Conservation (phyloP, 2,113 vertebrate species). For the Tachysurus vachellii region DNA sequence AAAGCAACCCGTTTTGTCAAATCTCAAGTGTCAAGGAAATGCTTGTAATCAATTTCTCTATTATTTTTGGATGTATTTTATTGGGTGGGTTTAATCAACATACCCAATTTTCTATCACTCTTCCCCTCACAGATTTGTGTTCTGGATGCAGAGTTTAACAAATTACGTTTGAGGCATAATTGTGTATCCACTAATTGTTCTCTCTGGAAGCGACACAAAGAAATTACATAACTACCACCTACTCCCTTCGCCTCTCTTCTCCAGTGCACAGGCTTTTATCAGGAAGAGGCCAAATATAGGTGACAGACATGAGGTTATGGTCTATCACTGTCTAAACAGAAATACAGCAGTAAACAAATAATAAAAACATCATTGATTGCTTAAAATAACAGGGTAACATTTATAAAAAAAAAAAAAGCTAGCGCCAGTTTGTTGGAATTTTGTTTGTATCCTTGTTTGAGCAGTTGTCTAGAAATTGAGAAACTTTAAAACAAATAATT, state of each 20-base stretch:
- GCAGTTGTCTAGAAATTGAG: not conserved
- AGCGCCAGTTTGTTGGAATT: not conserved
- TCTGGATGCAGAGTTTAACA: slow-evolving; percentile 49
- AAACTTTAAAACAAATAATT: not conserved
- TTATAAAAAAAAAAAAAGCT: not conserved
- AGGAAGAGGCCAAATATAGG: slow-evolving; percentile 59
- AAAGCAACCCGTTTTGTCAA: not conserved
- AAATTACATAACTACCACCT: slow-evolving; percentile 52
- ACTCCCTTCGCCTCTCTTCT: slow-evolving; percentile 30
- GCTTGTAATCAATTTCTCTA: not conserved
- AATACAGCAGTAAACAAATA: slow-evolving; percentile 8
- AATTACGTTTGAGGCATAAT: slow-evolving; percentile 52
- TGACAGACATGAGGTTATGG: slow-evolving; percentile 25
- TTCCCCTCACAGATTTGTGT: slow-evolving; percentile 53
- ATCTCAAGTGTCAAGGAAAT: not conserved
- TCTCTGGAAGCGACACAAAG: slow-evolving; percentile 62
- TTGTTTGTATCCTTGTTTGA: not conserved
- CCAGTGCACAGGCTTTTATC: slow-evolving; percentile 35
- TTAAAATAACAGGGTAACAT: slow-evolving; percentile 33
- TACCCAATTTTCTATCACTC: slow-evolving; percentile 24
- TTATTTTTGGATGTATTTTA: not conserved
- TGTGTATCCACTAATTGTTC: slow-evolving; percentile 63
- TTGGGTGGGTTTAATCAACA: slow-evolving; percentile 13
- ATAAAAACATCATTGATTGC: slow-evolving; percentile 36
- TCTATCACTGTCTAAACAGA: slow-evolving; percentile 51